These are phyloP conservation scores for Scylla paramamosain DNA, from an alignment of 1,140 invertebrate species.

Conservation along the genomic window DNA sequence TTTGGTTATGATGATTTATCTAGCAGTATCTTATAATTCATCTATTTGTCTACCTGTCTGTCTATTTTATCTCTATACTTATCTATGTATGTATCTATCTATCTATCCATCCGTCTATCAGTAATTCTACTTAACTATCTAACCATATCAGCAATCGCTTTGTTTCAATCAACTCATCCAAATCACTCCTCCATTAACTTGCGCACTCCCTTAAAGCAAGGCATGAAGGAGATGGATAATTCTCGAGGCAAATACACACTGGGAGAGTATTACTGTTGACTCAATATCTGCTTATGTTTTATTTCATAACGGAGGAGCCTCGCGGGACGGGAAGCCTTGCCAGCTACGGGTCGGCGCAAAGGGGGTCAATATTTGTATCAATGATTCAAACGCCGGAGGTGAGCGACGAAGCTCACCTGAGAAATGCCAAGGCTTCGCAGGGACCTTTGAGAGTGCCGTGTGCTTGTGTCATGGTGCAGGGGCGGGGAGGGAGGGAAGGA, in stretches of 20 bases:
- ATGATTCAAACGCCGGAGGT: slow-evolving; percentile 17
- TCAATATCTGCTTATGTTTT: too few species aligned
- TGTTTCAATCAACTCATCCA: too few species aligned
- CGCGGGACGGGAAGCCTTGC: neutral
- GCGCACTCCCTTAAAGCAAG: too few species aligned
- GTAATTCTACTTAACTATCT: too few species aligned
- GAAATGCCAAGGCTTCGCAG: neutral
- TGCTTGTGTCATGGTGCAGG: neutral
- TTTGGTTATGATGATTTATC: neutral
- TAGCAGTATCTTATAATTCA: too few species aligned
- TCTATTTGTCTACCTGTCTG: neutral
- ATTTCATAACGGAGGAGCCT: too few species aligned
- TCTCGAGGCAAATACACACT: too few species aligned
- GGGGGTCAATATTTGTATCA: slow-evolving; percentile 16
- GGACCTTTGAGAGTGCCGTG: neutral
- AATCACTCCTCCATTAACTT: too few species aligned
- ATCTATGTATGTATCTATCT: slow-evolving; percentile 51
- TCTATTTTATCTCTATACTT: slow-evolving; percentile 49
- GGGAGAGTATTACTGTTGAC: too few species aligned
- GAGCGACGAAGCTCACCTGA: neutral
- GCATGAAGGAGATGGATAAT: too few species aligned
- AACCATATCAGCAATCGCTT: too few species aligned
- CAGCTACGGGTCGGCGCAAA: neutral
- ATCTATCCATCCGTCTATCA: too few species aligned
- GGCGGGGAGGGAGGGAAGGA: neutral